Evolutionary conservation across 2,113 vertebrate species (phyloP).

Genomic region (Microtus richardsoni): DNA sequence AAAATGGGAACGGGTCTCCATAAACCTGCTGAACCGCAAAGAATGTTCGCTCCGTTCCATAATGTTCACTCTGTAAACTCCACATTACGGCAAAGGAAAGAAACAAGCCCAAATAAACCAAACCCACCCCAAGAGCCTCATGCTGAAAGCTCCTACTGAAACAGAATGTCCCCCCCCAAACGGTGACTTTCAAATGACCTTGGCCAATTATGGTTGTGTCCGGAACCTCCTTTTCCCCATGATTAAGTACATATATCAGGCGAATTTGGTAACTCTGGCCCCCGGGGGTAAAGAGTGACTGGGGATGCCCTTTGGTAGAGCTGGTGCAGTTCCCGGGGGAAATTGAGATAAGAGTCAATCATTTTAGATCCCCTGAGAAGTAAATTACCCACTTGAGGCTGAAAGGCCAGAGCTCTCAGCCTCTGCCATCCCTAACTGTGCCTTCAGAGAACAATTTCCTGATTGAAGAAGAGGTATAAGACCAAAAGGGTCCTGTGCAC

Average conservation of each 20-base stretch:
- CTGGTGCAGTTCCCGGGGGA: neutral
- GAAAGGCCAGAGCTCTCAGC: neutral
- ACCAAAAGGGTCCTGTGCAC: neutral
- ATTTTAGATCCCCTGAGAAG: conserved; percentile 12
- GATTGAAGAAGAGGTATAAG: neutral
- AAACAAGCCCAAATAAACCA: neutral
- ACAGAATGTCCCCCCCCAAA: neutral
- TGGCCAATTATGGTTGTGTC: conserved; percentile 22
- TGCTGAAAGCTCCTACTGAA: neutral
- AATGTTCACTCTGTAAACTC: conserved; percentile 31
- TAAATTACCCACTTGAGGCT: conserved; percentile 41
- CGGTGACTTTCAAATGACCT: conserved; percentile 2
- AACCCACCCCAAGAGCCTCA: neutral
- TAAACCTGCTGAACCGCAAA: conserved; percentile 61
- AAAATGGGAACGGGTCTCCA: conserved; percentile 48
- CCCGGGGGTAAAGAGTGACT: fast-evolving
- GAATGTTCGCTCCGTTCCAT: conserved; percentile 51
- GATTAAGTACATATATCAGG: neutral
- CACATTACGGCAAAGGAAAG: neutral
- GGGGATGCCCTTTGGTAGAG: neutral
- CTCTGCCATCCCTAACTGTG: neutral
- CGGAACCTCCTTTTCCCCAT: neutral
- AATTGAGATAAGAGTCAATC: conserved; percentile 6
- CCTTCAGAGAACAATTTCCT: neutral
- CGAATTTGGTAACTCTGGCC: neutral